phyloP scores from a whole-genome alignment of 2,888 invertebrate species.

The Pollenia angustigena region DNA sequence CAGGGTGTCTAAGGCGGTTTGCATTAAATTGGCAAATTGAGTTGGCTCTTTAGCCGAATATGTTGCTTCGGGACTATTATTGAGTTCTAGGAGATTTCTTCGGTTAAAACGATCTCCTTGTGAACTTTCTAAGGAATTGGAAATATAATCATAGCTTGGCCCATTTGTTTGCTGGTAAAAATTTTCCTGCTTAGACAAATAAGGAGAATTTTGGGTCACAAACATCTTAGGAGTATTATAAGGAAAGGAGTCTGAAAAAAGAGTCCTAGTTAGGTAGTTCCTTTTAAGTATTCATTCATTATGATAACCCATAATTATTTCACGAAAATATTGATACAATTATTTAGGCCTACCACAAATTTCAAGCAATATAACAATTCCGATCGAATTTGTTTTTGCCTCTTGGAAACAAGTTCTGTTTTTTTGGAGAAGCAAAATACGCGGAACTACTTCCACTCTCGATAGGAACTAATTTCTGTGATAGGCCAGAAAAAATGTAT shows the following conservation, averaged over 20 bases:
- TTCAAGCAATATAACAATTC: no score
- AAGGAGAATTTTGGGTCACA: not conserved
- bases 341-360: no score
- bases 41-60: constrained; percentile 22
- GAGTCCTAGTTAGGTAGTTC: not conserved
- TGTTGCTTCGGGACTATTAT: not conserved
- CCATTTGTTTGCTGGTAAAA: not conserved
- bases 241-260: constrained; percentile 16
- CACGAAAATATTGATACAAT: no score
- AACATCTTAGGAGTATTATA: not conserved
- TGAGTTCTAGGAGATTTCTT: not conserved
- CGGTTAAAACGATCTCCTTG: not conserved
- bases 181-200: not conserved
- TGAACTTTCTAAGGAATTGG: constrained; percentile 5
- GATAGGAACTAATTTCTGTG: no score
- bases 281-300: not conserved
- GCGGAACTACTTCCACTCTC: no score
- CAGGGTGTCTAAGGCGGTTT: constrained; percentile 55
- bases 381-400: no score
- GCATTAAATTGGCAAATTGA: constrained; percentile 51
- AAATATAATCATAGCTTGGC: constrained; percentile 9
- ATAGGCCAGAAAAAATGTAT: no score
- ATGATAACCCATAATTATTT: no score
- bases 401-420: no score
- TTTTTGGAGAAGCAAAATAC: no score